Conservation (phyloP, 2,113 vertebrate species). For the Tenrec ecaudatus region DNA sequence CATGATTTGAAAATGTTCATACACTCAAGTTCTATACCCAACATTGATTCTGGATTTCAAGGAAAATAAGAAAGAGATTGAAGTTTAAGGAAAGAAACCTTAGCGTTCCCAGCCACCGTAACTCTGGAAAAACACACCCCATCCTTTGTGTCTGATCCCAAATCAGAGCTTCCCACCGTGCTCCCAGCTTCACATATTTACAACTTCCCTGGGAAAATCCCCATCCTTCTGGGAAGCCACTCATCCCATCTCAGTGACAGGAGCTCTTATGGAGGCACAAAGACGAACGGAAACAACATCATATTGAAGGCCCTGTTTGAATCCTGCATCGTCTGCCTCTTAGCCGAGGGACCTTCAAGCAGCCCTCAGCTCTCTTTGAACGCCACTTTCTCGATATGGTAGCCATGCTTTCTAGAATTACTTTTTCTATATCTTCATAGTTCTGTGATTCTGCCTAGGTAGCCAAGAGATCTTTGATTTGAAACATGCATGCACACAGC, state of each 20-base stretch:
- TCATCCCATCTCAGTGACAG: neutral
- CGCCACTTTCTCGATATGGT: neutral
- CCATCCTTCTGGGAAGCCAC: neutral
- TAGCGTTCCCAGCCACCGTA: neutral
- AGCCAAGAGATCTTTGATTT: neutral
- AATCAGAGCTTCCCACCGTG: constrained; percentile 30
- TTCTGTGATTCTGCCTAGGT: neutral
- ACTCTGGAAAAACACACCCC: constrained; percentile 58
- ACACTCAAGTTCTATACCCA: neutral
- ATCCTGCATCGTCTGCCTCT: neutral
- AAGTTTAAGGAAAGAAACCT: constrained; percentile 23
- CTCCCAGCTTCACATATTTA: constrained; percentile 14
- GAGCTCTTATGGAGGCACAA: neutral
- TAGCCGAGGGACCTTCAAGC: neutral
- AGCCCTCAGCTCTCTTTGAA: neutral
- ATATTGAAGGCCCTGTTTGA: neutral
- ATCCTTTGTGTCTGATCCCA: constrained; percentile 62
- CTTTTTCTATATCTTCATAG: neutral
- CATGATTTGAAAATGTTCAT: neutral
- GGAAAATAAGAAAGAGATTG: constrained; percentile 33
- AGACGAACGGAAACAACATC: neutral
- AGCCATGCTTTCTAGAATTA: neutral
- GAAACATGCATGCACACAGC: neutral
- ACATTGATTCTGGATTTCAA: neutral
- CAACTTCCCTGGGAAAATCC: constrained; percentile 69